A percentile compares a stretch with the other conserved stretches of the same genome.
phyloP scores from a whole-genome alignment of 1,140 invertebrate species.

The Campoletis sonorensis region DNA sequence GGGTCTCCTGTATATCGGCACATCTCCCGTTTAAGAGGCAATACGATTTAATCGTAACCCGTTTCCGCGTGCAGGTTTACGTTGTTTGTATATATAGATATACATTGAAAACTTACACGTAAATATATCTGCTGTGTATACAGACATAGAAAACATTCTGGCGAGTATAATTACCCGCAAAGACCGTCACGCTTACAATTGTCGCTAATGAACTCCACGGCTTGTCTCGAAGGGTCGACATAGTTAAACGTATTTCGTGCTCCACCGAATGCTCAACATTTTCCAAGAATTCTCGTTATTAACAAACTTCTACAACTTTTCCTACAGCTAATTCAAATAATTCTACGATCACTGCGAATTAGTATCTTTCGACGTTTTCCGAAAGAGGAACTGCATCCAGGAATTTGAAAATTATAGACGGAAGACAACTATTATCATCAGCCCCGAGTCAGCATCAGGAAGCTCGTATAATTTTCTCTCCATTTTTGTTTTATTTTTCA shows the following conservation, averaged over 20 bases:
- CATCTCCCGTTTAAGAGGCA: slow-evolving; percentile 49
- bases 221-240: slow-evolving; percentile 44
- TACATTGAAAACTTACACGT: not conserved
- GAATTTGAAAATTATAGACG: slow-evolving; percentile 3
- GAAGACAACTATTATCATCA: not conserved
- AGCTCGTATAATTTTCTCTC: not conserved
- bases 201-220: slow-evolving; percentile 59
- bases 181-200: slow-evolving; percentile 60
- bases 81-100: slow-evolving; percentile 8
- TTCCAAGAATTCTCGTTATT: slow-evolving; percentile 12
- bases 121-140: not conserved
- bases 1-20: slow-evolving; percentile 39
- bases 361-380: not conserved
- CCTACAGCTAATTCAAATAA: slow-evolving; percentile 13
- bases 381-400: slow-evolving; percentile 17
- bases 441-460: slow-evolving; percentile 2
- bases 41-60: slow-evolving; percentile 54
- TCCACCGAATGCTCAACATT: not conserved
- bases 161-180: slow-evolving; percentile 62
- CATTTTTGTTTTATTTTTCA: slow-evolving; percentile 1
- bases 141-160: slow-evolving; percentile 33
- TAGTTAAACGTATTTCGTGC: slow-evolving; percentile 42
- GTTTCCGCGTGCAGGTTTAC: slow-evolving; percentile 22
- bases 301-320: slow-evolving; percentile 2
- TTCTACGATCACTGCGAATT: slow-evolving; percentile 21